A percentile compares a stretch with the other conserved stretches of the same genome.
Conservation (phyloP, 1,140 invertebrate species). For the Samia ricini region DNA sequence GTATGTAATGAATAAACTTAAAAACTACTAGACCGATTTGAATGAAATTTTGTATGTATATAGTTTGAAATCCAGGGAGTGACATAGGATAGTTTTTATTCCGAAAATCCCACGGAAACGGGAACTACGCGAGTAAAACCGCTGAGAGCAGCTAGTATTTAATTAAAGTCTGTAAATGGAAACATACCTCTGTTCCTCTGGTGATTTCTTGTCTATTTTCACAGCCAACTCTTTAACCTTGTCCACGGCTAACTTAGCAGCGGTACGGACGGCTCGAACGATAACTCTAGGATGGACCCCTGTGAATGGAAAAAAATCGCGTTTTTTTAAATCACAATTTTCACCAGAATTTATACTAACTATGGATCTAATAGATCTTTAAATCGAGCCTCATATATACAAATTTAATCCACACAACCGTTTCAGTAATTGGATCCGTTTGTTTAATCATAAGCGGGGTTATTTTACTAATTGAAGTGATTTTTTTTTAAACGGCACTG, state of each 20-base stretch:
- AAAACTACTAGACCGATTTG: too few species aligned
- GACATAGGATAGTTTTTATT: too few species aligned
- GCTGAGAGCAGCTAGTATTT: not conserved
- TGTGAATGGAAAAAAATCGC: conserved; percentile 22
- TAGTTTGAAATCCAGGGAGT: too few species aligned
- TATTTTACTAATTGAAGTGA: too few species aligned
- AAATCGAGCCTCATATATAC: conserved; percentile 31
- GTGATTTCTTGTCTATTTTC: conserved; percentile 83
- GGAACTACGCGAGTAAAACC: too few species aligned
- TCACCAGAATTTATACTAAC: too few species aligned
- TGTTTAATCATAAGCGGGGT: conserved; percentile 35
- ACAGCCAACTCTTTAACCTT: conserved; percentile 93
- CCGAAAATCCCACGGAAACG: too few species aligned
- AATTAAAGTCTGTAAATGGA: not conserved
- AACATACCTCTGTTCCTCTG: conserved; percentile 60
- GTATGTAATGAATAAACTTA: too few species aligned
- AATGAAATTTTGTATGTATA: too few species aligned
- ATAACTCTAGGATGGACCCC: conserved; percentile 95
- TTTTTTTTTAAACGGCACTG: too few species aligned
- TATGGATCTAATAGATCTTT: too few species aligned
- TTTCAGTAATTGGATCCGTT: conserved; percentile 39
- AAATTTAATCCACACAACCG: conserved; percentile 28
- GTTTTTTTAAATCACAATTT: too few species aligned
- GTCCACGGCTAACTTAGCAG: conserved; percentile 88
- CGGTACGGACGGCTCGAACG: conserved; percentile 91